A percentile compares a stretch with the other conserved stretches of the same genome.
These are phyloP conservation scores for Clarias platycephalus DNA, from an alignment of 2,797 vertebrate species.

Conservation along the genomic window DNA sequence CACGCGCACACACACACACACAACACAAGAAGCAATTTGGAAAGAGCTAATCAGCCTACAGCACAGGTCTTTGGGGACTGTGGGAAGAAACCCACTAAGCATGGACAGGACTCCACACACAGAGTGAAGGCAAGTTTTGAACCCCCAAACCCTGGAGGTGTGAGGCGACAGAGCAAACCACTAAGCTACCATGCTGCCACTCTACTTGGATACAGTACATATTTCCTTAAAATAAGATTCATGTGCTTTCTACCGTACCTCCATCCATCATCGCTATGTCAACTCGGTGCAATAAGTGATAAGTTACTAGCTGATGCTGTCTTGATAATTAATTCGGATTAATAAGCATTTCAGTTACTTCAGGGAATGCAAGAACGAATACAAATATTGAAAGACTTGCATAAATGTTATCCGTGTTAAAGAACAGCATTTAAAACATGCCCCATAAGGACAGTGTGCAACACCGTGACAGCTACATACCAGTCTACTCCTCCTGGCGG, in stretches of 20 bases:
- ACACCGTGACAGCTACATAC: background rate
- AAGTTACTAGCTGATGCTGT: background rate
- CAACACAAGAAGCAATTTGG: too few species aligned
- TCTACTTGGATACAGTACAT: background rate
- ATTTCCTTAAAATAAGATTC: background rate
- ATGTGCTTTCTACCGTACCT: background rate
- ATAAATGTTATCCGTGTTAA: background rate
- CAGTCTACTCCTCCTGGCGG: slow-evolving; percentile 9
- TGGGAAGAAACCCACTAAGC: too few species aligned
- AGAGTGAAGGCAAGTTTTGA: too few species aligned
- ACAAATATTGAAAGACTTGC: background rate
- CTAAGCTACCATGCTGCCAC: too few species aligned
- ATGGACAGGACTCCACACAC: too few species aligned
- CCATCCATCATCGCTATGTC: background rate
- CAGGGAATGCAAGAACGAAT: background rate
- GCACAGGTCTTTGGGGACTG: too few species aligned
- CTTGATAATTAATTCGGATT: background rate
- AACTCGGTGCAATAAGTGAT: background rate
- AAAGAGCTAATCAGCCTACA: background rate
- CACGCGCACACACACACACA: too few species aligned
- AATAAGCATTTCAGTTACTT: background rate
- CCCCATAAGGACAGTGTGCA: background rate
- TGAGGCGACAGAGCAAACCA: too few species aligned
- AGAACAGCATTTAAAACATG: background rate
- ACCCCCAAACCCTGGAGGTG: too few species aligned